Evolutionary conservation across 2,113 vertebrate genomes (phyloP).

Genomic region (Pelvicachromis taeniatus): DNA sequence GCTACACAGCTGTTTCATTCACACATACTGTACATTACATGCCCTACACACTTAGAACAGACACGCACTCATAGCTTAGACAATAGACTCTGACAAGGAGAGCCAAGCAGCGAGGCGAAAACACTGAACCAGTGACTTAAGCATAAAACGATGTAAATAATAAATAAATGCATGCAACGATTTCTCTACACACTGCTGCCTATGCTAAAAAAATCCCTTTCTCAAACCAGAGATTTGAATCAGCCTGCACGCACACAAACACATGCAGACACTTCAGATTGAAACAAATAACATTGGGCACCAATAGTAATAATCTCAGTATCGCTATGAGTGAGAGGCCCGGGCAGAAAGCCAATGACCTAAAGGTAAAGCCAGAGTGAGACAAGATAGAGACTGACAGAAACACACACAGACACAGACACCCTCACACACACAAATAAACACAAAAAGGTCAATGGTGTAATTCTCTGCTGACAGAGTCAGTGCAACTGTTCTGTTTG

Average conservation of each 20-base stretch:
- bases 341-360: constrained; percentile 35
- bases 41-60: not conserved
- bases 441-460: constrained; percentile 59
- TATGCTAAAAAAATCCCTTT: not conserved
- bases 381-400: constrained; percentile 11
- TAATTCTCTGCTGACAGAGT: constrained; percentile 39
- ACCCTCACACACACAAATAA: not conserved
- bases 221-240: not conserved
- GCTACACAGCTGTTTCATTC: not conserved
- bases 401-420: not conserved
- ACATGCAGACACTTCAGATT: not conserved
- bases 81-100: not conserved
- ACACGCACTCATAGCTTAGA: not conserved
- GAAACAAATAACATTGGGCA: constrained; percentile 31
- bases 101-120: not conserved
- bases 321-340: constrained; percentile 9
- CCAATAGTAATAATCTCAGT: constrained; percentile 43
- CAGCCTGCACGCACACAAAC: not conserved
- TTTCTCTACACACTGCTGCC: not conserved
- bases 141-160: not conserved
- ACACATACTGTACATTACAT: not conserved
- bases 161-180: not conserved
- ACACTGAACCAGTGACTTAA: not conserved
- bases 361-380: not conserved
- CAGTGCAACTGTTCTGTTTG: constrained; percentile 4